Percentiles rank a stretch among this genome's conserved stretches.
These are phyloP conservation scores for Lycorma delicatula DNA, from an alignment of 1,140 invertebrate genomes.

Conservation along the genomic window DNA sequence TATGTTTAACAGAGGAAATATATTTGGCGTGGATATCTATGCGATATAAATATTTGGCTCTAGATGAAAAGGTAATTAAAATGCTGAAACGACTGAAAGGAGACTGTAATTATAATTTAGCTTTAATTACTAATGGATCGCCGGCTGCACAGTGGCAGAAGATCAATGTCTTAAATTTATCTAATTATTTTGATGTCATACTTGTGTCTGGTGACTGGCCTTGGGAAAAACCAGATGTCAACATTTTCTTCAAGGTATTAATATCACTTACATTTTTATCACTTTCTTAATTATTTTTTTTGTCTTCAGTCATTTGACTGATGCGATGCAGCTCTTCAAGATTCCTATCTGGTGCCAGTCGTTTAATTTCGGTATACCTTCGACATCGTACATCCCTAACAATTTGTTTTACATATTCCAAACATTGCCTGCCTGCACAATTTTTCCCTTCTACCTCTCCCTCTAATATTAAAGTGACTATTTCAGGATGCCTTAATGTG, in stretches of 20 bases:
- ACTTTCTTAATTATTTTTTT: background rate
- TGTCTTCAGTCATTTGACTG: background rate
- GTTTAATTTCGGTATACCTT: no score
- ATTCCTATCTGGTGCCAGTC: no score
- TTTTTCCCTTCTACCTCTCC: no score
- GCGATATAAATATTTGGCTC: slow-evolving; percentile 59
- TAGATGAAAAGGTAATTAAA: slow-evolving; percentile 51
- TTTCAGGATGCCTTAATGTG: no score
- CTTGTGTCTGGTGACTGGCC: slow-evolving; percentile 72
- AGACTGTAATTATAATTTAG: slow-evolving; percentile 61
- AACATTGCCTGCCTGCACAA: background rate
- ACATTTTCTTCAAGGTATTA: slow-evolving; percentile 52
- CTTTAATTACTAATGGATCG: slow-evolving; percentile 73
- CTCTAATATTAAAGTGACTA: no score
- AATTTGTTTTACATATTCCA: background rate
- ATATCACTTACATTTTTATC: background rate
- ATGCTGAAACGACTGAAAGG: slow-evolving; percentile 52
- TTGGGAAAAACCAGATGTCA: slow-evolving; percentile 71
- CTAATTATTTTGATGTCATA: slow-evolving; percentile 66
- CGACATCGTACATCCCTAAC: background rate
- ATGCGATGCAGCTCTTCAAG: background rate
- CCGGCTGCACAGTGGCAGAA: slow-evolving; percentile 82
- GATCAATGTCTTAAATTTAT: slow-evolving; percentile 53
- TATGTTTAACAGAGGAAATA: slow-evolving; percentile 49
- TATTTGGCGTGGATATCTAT: slow-evolving; percentile 66